These are phyloP conservation scores for Glaucomys volans DNA, from an alignment of 2,113 vertebrate genomes.

Conservation along the genomic window DNA sequence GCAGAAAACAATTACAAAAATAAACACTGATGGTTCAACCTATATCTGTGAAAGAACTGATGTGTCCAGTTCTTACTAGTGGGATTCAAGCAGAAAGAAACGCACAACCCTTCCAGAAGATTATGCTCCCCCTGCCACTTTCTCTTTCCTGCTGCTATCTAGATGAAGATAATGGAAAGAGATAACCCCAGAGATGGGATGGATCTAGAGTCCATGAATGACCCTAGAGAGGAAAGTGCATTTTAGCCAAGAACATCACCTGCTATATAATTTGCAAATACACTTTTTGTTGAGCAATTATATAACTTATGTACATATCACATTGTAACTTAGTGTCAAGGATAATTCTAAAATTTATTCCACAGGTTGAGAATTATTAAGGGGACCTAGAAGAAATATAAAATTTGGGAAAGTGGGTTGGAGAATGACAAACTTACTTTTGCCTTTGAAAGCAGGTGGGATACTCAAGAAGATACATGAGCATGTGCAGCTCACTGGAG, in stretches of 20 bases:
- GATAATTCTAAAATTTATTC: background rate
- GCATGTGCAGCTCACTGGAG: background rate
- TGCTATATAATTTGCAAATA: background rate
- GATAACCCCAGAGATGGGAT: background rate
- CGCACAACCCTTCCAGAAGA: fast-evolving
- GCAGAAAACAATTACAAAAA: background rate
- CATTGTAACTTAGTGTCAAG: background rate
- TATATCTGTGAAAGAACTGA: background rate
- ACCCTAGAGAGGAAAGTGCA: background rate
- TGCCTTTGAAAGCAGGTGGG: background rate
- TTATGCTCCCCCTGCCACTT: background rate
- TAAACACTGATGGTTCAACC: background rate
- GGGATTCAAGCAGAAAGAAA: background rate
- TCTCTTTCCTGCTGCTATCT: background rate
- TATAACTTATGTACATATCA: background rate
- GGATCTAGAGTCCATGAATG: fast-evolving
- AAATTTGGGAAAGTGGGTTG: background rate
- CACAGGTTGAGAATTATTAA: background rate
- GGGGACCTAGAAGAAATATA: background rate
- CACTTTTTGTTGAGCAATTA: background rate
- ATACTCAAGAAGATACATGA: background rate
- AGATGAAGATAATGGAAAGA: background rate
- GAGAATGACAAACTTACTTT: background rate
- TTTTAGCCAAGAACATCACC: background rate
- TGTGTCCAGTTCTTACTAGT: background rate